Percentiles rank a stretch among this genome's conserved stretches.
phyloP scores from a whole-genome alignment of 1,140 invertebrate species.

The Laupala kohalensis region DNA sequence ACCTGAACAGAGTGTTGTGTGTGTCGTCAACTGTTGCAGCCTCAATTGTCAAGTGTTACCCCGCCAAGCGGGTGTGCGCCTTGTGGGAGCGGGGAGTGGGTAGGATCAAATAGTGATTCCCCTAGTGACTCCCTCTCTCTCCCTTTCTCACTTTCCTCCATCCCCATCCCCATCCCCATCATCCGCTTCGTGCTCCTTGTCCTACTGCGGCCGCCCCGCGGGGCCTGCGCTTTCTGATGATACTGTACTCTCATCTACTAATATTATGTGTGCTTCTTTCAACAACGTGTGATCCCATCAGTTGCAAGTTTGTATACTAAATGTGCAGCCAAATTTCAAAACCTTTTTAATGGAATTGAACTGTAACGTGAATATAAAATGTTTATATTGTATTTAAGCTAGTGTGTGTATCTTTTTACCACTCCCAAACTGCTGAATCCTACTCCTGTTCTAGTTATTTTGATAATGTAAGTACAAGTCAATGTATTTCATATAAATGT shows the following conservation, averaged over 20 bases:
- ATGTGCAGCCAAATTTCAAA: background rate
- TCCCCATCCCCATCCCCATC: no score
- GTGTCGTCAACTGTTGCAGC: background rate
- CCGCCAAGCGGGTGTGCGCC: background rate
- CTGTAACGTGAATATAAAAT: background rate
- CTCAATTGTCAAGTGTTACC: background rate
- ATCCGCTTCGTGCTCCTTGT: no score
- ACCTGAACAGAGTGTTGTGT: background rate
- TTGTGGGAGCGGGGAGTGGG: background rate
- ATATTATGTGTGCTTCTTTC: background rate
- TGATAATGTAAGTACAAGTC: no score
- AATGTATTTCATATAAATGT: no score
- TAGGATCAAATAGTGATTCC: no score
- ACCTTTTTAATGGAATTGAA: background rate
- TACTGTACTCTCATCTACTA: background rate
- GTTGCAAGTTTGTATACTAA: background rate
- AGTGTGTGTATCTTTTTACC: background rate
- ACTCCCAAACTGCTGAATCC: no score
- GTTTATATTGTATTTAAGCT: background rate
- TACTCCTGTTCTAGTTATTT: no score
- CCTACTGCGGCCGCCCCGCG: no score
- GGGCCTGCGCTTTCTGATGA: background rate
- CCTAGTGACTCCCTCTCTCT: no score
- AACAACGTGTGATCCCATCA: background rate
- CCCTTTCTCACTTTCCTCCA: no score